Evolutionary conservation across 2,888 invertebrate genomes (phyloP).

Genomic region (Hyposoter didymator): DNA sequence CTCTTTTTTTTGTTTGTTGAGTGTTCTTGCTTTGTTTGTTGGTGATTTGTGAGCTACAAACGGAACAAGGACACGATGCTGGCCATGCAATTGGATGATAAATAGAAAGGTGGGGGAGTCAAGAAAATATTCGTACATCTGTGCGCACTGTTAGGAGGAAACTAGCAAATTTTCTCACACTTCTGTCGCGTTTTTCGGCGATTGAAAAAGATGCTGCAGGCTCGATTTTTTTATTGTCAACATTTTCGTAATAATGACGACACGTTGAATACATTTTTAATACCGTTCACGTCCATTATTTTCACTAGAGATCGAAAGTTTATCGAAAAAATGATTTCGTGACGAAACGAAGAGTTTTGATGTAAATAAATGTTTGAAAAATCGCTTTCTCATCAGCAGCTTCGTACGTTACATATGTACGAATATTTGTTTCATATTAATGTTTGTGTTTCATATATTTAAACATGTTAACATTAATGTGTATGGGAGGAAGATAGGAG

Average conservation of each 20-base stretch:
- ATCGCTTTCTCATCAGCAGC: not conserved
- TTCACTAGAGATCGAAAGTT: not conserved
- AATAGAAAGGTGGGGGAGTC: constrained; percentile 16
- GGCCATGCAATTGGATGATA: constrained; percentile 75
- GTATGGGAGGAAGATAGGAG: constrained; percentile 52
- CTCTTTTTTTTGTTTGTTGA: constrained; percentile 6
- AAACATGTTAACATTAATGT: not conserved
- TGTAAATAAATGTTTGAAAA: not conserved
- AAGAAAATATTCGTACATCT: not conserved
- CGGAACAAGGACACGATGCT: constrained; percentile 75
- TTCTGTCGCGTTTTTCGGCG: not conserved
- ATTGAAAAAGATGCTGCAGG: not conserved
- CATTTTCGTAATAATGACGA: too few species aligned
- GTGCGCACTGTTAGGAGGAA: not conserved
- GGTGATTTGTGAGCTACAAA: constrained; percentile 65
- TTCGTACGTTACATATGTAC: constrained; percentile 18
- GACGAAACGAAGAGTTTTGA: not conserved
- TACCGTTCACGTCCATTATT: too few species aligned
- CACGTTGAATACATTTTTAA: too few species aligned
- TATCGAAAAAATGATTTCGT: not conserved
- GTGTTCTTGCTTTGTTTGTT: constrained; percentile 33
- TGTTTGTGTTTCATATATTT: constrained; percentile 5
- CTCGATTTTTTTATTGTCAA: not conserved
- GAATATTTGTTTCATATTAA: constrained; percentile 11
- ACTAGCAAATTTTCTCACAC: not conserved